These are phyloP conservation scores for Sciurus carolinensis DNA, from an alignment of 2,797 vertebrate species.

Conservation along the genomic window DNA sequence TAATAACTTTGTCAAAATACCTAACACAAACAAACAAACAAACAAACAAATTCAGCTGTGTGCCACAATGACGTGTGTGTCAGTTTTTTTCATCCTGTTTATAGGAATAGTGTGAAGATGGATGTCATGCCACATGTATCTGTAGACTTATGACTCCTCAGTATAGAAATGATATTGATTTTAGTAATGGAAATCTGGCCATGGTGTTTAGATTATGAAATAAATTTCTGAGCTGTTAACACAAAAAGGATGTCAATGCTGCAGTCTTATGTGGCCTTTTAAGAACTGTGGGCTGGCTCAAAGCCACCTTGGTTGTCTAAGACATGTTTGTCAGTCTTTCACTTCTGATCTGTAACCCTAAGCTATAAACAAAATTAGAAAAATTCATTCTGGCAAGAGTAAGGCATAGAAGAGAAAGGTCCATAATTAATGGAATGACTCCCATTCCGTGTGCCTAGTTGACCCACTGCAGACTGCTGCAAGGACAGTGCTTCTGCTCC, in stretches of 20 bases:
- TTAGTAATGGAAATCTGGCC: background rate
- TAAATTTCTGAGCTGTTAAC: background rate
- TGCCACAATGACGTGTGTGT: background rate
- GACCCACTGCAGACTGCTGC: too few species aligned
- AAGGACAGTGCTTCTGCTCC: background rate
- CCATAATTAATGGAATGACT: background rate
- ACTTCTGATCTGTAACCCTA: background rate
- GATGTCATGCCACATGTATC: fast-evolving
- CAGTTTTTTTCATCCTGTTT: background rate
- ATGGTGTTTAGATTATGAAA: background rate
- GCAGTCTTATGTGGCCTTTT: background rate
- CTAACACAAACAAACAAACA: background rate
- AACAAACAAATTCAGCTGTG: background rate
- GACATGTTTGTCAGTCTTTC: background rate
- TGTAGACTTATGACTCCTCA: background rate
- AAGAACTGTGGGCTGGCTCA: background rate
- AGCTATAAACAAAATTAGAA: background rate
- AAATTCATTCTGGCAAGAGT: slow-evolving; percentile 1
- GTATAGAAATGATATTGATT: background rate
- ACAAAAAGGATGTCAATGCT: background rate
- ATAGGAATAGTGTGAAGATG: background rate
- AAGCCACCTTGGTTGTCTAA: background rate
- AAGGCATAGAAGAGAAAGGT: background rate
- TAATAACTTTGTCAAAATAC: slow-evolving; percentile 35
- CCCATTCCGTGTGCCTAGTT: background rate